Evolutionary conservation across 2,113 vertebrate genomes (phyloP).

Genomic region (Pelodiscus sinensis): DNA sequence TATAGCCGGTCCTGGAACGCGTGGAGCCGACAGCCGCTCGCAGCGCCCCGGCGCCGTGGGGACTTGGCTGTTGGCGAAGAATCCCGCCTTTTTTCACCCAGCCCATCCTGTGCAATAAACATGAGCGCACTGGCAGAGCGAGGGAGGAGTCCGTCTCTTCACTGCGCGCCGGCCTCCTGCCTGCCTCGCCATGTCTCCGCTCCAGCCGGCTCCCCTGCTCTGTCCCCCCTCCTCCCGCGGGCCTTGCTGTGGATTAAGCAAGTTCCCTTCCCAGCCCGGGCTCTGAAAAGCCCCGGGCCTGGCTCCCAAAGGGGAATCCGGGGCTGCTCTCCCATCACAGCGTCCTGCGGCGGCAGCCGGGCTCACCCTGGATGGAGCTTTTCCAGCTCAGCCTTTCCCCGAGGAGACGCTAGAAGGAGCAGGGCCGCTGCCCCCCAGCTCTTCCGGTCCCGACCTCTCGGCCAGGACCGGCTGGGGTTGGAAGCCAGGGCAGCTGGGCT

Average conservation of each 20-base stretch:
- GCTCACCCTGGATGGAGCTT: background rate
- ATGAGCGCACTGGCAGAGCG: constrained; percentile 87
- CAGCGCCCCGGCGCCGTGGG: background rate
- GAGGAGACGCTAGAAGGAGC: background rate
- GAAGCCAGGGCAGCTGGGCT: background rate
- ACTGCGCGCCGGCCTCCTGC: background rate
- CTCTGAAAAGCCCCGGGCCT: background rate
- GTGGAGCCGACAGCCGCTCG: background rate
- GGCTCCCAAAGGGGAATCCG: background rate
- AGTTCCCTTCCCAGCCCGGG: background rate
- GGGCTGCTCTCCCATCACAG: background rate
- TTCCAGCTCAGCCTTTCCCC: background rate
- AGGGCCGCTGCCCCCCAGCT: background rate
- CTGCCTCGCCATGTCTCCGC: too few relatives aligned
- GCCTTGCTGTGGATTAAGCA: background rate
- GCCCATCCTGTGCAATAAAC: constrained; percentile 92
- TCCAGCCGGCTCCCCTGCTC: background rate
- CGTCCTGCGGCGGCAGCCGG: too few relatives aligned
- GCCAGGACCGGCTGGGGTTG: background rate
- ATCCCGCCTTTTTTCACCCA: constrained; percentile 40
- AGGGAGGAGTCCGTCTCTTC: constrained; percentile 57
- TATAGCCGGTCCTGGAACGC: background rate
- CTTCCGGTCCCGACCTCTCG: too few relatives aligned
- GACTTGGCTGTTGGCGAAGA: background rate
- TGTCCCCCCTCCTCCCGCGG: accelerated